These are phyloP conservation scores for Aldabrachelys gigantea DNA, from an alignment of 2,113 vertebrate genomes.

Conservation along the genomic window DNA sequence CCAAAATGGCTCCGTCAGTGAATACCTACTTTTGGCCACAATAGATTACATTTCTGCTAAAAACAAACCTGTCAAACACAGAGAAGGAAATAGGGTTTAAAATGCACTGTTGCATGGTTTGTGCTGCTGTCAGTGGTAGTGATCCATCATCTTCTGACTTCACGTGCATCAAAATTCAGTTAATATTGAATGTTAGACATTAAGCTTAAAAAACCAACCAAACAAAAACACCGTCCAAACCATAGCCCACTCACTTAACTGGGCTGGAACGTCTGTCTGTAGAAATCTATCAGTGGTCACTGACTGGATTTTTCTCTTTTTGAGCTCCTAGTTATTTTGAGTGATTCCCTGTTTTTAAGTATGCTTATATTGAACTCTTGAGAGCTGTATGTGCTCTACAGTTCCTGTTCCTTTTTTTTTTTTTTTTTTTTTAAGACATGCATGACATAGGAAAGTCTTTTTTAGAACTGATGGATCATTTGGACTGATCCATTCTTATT, in stretches of 20 bases:
- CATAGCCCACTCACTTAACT: not conserved
- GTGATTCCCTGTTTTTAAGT: not conserved
- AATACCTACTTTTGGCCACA: conserved; percentile 41
- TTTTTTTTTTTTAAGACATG: conserved; percentile 17
- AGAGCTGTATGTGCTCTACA: not conserved
- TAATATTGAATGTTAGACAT: not conserved
- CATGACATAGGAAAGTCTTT: conserved; percentile 65
- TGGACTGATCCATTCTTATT: conserved; percentile 47
- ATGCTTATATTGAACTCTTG: not conserved
- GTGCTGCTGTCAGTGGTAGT: conserved; percentile 44
- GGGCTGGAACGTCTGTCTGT: not conserved
- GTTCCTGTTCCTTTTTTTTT: not conserved
- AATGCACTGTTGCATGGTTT: conserved; percentile 22
- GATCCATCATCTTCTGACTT: not conserved
- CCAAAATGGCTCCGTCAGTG: conserved; percentile 7
- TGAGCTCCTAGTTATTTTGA: conserved; percentile 12
- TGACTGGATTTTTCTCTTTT: conserved; percentile 23
- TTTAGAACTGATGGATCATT: conserved; percentile 35
- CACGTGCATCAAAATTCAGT: not conserved
- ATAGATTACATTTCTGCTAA: conserved; percentile 40
- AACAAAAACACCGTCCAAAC: not conserved
- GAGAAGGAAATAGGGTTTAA: not conserved
- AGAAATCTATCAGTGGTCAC: not conserved
- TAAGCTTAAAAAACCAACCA: conserved; percentile 3
- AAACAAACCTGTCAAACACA: conserved; percentile 34